Evolutionary conservation across 2,888 invertebrate species (phyloP).

Genomic region (Steromphala cineraria): DNA sequence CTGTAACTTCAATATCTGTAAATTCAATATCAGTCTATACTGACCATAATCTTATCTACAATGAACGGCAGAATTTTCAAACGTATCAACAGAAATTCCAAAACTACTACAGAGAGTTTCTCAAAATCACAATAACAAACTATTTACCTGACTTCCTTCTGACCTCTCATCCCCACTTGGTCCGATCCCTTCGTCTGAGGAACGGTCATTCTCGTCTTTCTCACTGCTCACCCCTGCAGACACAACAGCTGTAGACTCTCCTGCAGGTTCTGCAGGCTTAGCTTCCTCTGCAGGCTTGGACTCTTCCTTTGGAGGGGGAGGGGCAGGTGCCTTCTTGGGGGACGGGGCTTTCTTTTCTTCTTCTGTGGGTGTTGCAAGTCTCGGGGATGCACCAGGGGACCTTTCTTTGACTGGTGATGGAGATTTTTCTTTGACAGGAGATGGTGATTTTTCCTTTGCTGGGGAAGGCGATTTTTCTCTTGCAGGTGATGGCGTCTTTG

Average conservation of each 20-base stretch:
- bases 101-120: no score
- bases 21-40: no score
- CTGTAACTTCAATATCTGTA: no score
- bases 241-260: background rate
- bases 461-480: constrained; percentile 15
- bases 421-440: constrained; percentile 21
- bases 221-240: constrained; percentile 2
- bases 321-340: constrained; percentile 47
- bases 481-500: constrained; percentile 1
- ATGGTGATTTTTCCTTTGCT: constrained; percentile 27
- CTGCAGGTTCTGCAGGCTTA: background rate
- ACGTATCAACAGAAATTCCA: no score
- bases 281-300: background rate
- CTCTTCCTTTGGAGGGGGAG: constrained; percentile 33
- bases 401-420: background rate
- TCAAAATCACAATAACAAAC: background rate
- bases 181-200: constrained; percentile 61
- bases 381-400: background rate
- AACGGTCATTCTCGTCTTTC: constrained; percentile 48
- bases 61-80: no score
- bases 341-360: constrained; percentile 31
- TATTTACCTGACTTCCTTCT: constrained; percentile 53
- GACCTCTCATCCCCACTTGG: constrained; percentile 59
- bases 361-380: background rate
- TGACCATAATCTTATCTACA: no score